Percentiles rank a stretch among this genome's conserved stretches.
These are phyloP conservation scores for Syngnathus rostellatus DNA, from an alignment of 2,797 vertebrate species.

Conservation along the genomic window DNA sequence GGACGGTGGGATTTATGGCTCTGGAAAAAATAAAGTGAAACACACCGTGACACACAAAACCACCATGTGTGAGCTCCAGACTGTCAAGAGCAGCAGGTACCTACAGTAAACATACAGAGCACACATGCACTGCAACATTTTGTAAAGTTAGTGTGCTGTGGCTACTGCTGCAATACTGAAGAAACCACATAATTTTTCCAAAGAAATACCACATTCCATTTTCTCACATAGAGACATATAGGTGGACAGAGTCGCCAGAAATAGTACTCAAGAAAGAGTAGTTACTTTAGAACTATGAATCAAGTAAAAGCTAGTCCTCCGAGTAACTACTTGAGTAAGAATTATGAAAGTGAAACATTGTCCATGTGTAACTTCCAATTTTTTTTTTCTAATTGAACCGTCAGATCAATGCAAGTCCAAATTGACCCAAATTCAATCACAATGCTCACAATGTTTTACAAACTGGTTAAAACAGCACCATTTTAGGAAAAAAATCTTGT, in stretches of 20 bases:
- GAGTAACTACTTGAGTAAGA: too few species aligned
- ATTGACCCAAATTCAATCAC: too few species aligned
- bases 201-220: not conserved
- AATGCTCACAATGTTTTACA: too few species aligned
- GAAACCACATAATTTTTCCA: not conserved
- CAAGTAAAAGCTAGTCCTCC: too few species aligned
- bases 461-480: too few species aligned
- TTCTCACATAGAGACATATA: not conserved
- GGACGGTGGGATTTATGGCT: not conserved
- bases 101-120: not conserved
- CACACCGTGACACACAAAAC: not conserved
- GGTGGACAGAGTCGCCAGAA: not conserved
- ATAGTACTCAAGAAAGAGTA: not conserved
- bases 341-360: too few species aligned
- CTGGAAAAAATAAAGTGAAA: not conserved
- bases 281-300: not conserved
- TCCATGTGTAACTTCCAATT: too few species aligned
- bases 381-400: too few species aligned
- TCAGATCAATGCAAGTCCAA: too few species aligned
- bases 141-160: too few species aligned
- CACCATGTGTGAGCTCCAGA: not conserved
- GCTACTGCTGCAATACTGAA: not conserved
- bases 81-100: not conserved
- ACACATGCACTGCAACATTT: too few species aligned
- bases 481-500: too few species aligned